These are phyloP conservation scores for Xenentodon cancila DNA, from an alignment of 2,797 vertebrate species.

Conservation along the genomic window DNA sequence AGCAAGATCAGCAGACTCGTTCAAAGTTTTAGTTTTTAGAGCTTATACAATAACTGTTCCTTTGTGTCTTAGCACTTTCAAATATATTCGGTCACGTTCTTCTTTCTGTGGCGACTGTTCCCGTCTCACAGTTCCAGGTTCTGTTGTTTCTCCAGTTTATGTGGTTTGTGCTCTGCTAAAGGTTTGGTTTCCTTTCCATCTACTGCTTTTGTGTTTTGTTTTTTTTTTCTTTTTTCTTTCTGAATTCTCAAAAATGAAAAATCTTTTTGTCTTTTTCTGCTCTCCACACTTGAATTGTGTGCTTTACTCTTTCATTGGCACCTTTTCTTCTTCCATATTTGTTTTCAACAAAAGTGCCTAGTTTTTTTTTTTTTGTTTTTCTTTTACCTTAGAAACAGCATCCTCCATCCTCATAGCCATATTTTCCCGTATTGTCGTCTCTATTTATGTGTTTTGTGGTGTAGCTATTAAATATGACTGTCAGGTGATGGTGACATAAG, in stretches of 20 bases:
- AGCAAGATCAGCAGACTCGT: background rate
- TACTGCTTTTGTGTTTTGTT: slow-evolving; percentile 1
- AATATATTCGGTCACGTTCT: background rate
- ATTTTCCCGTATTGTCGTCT: background rate
- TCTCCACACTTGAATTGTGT: slow-evolving; percentile 25
- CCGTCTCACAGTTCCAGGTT: too few relatives aligned
- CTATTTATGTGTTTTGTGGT: slow-evolving; percentile 33
- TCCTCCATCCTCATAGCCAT: slow-evolving; percentile 12
- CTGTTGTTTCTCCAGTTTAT: too few relatives aligned
- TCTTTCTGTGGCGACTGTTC: too few relatives aligned
- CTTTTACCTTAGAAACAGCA: slow-evolving; percentile 59
- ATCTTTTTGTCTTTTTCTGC: background rate
- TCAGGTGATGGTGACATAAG: slow-evolving; percentile 37
- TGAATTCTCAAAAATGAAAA: background rate
- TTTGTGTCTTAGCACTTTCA: background rate
- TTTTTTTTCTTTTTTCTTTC: background rate
- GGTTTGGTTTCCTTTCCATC: background rate
- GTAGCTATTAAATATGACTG: slow-evolving; percentile 26
- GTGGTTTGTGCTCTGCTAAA: too few relatives aligned
- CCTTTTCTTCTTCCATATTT: slow-evolving; percentile 26
- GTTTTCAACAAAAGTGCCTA: slow-evolving; percentile 40
- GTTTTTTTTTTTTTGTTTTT: slow-evolving; percentile 59
- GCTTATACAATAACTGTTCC: background rate
- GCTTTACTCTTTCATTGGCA: slow-evolving; percentile 8
- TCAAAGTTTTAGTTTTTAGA: too few relatives aligned